Percentiles rank a stretch among this genome's conserved stretches.
phyloP scores from a whole-genome alignment of 1,140 invertebrate genomes.

The Drosophila virilis region DNA sequence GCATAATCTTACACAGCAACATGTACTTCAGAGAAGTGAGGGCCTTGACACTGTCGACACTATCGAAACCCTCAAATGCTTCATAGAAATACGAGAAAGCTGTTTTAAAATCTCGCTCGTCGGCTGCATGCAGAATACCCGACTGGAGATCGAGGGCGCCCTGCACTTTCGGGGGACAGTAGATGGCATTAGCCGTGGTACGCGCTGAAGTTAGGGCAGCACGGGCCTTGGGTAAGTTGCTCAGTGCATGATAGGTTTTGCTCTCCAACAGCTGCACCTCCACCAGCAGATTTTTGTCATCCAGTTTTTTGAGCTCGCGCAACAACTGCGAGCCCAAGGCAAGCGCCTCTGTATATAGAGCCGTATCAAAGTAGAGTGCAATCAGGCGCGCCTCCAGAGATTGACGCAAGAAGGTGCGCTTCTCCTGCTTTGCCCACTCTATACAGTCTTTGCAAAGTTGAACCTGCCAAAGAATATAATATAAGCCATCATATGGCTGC shows the following conservation, averaged over 20 bases:
- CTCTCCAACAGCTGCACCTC: constrained; percentile 98
- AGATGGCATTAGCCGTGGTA: constrained; percentile 99
- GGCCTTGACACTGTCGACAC: constrained; percentile 96
- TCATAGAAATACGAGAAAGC: constrained; percentile 99
- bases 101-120: constrained; percentile 99
- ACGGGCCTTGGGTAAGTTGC: constrained; percentile 98
- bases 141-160: constrained; percentile 98
- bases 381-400: constrained; percentile 97
- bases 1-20: constrained; percentile 99
- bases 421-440: constrained; percentile 99
- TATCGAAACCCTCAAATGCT: constrained; percentile 99
- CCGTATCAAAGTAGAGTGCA: constrained; percentile 97
- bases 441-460: constrained; percentile 98
- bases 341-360: constrained; percentile 94
- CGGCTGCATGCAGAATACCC: constrained; percentile 99
- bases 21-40: constrained; percentile 98
- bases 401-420: constrained; percentile 98
- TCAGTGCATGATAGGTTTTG: constrained; percentile 98
- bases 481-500: background rate
- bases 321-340: constrained; percentile 93
- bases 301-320: constrained; percentile 98
- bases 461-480: constrained; percentile 80
- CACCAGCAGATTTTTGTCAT: constrained; percentile 99
- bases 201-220: constrained; percentile 98
- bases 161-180: constrained; percentile 99